Conservation (phyloP, 64 coral and sea anemone species). For the Platygyra sinensis region DNA sequence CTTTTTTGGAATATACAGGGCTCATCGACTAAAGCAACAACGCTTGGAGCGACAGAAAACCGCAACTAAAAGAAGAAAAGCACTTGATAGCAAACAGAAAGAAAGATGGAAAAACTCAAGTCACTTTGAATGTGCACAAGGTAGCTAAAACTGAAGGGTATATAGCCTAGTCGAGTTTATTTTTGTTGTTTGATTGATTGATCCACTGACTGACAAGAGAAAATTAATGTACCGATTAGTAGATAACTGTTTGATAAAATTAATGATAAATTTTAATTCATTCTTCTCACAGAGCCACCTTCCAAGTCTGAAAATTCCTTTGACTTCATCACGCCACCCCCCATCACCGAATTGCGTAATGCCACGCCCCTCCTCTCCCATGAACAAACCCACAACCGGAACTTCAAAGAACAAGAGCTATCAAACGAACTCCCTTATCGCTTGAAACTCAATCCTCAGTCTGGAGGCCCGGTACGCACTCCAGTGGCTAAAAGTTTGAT, state of each 20-base stretch:
- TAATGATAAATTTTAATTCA: neutral
- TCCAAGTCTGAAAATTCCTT: conserved; percentile 16
- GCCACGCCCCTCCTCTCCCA: neutral
- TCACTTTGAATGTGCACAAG: conserved; percentile 63
- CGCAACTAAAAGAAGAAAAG: conserved; percentile 68
- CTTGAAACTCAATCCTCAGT: conserved; percentile 53
- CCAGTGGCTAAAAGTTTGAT: conserved; percentile 58
- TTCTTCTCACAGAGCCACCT: conserved; percentile 20
- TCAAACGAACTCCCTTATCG: conserved; percentile 68
- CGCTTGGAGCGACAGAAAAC: conserved; percentile 76
- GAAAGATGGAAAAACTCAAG: conserved; percentile 61
- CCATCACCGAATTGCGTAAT: neutral
- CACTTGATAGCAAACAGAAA: conserved; percentile 55
- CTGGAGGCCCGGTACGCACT: conserved; percentile 22
- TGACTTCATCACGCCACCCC: conserved; percentile 66
- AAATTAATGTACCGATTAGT: too few relatives aligned
- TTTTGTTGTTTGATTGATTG: too few relatives aligned
- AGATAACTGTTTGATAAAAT: too few relatives aligned
- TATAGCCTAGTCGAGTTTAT: too few relatives aligned
- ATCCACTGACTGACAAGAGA: too few relatives aligned
- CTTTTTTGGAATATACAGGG: neutral
- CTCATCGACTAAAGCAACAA: conserved; percentile 70
- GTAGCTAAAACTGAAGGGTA: neutral
- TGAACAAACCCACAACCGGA: neutral
- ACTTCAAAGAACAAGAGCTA: conserved; percentile 65